These are phyloP conservation scores for Tipula vernalis DNA, from an alignment of 2,888 invertebrate genomes.

Conservation along the genomic window DNA sequence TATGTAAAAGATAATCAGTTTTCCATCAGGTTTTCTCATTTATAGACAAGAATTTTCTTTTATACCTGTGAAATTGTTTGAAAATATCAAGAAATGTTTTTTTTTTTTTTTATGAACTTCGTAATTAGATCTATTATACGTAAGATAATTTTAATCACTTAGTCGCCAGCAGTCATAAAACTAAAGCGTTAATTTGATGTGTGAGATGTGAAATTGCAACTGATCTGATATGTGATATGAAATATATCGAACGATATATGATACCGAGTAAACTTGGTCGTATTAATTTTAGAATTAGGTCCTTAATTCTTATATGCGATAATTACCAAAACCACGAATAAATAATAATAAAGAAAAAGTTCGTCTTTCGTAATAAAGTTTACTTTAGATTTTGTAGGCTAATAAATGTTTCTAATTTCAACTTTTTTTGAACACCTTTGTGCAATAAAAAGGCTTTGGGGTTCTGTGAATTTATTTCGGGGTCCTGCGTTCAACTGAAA, in stretches of 20 bases:
- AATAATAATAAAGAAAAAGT: neutral
- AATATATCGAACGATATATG: neutral
- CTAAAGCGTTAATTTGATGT: neutral
- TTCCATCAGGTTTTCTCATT: neutral
- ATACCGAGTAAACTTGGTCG: neutral
- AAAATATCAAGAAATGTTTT: neutral
- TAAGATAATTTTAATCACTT: neutral
- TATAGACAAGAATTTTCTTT: neutral
- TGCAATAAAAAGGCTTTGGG: no score
- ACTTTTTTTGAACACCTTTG: no score
- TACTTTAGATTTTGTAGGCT: no score
- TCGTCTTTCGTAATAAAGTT: neutral
- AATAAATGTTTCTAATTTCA: no score
- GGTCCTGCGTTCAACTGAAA: no score
- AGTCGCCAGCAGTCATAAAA: neutral
- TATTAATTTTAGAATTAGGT: neutral
- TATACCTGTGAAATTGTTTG: neutral
- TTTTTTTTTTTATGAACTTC: neutral
- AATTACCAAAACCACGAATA: neutral
- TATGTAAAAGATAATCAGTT: neutral
- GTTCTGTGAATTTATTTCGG: no score
- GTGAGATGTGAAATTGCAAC: neutral
- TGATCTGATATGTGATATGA: neutral
- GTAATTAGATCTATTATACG: neutral
- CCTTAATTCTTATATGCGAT: neutral